Conservation (phyloP, 2,888 invertebrate species). For the Stenchaetothrips biformis region DNA sequence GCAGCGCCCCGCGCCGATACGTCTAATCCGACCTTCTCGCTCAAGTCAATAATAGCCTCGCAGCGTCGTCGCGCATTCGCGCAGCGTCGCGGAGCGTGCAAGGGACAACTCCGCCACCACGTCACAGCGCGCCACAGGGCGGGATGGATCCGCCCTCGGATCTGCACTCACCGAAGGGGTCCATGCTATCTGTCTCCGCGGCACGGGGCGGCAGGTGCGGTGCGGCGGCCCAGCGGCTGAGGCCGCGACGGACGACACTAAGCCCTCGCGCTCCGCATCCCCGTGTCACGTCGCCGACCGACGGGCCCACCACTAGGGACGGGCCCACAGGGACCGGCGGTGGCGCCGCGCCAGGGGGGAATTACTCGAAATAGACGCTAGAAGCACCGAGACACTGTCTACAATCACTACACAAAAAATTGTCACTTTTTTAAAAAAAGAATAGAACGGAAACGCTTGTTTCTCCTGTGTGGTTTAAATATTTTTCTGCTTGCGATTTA, state of each 20-base stretch:
- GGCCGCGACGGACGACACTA: background rate
- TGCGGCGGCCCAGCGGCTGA: background rate
- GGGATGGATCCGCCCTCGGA: background rate
- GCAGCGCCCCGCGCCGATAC: background rate
- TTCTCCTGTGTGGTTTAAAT: too few species aligned
- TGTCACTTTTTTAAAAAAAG: too few species aligned
- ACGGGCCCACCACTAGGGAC: background rate
- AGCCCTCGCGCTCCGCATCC: background rate
- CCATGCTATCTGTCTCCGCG: background rate
- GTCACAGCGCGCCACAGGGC: background rate
- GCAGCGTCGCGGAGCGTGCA: background rate
- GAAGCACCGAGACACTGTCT: background rate
- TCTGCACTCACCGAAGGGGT: background rate
- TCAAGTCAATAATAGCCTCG: background rate
- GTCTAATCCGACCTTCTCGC: background rate
- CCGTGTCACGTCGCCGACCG: background rate
- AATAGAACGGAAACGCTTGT: too few species aligned
- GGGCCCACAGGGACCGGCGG: background rate
- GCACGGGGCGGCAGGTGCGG: background rate
- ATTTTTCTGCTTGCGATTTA: too few species aligned
- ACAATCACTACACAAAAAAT: too few species aligned
- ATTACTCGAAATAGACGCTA: constrained; percentile 14
- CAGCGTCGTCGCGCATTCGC: background rate
- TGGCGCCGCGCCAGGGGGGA: background rate
- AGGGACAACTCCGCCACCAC: background rate